Evolutionary conservation across 2,113 vertebrate species (phyloP), one percentile per base, ranked within the genome.

Genomic region (Lampris megalopsis): DNA sequence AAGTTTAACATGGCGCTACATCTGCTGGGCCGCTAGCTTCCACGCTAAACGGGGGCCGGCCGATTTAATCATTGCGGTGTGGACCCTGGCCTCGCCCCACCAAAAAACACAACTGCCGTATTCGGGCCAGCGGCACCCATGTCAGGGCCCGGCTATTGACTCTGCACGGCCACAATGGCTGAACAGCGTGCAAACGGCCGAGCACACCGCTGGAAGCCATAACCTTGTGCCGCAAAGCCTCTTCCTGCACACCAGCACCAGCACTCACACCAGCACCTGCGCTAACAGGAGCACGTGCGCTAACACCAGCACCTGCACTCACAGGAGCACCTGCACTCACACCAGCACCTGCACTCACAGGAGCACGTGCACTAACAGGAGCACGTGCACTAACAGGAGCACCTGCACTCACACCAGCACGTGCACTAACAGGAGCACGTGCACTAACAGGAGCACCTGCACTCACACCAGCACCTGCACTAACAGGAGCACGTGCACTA

Each of bases 1-100:
- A 98, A 97, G 95, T 97, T 98, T 98, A 98, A 98, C 97, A 97
- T 96, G 95, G 95, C 95, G 96, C 97, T 97, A 97, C 96, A 97
- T 97, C 95, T 97, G 96, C 96, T 95, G 95, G 95, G 94, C 95
- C 93, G 92, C 95, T 93, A 94, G 96, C 94, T 96, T 96, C 95
- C 94, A 96, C 94, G 95, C 69, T 96, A 96, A 96, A 95, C 50
- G 87, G 94, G 24, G 94, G 95, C 94, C 94, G 94, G 93, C 94
- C 78, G 94, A 95, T 96, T 96, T 96, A 96, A 97, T 97, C 96
- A 95, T 93, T 24, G 94, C 80, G 71, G 65, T 94, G 90, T 91
- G 91, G 73, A 87, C 78, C 71, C 47, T 24, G 24, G 75, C 68
- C 57, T n/a, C 63, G 48, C 69, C 49, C 71, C 41, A 65, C 11